These are phyloP conservation scores for Drosophila arawakana DNA, from an alignment of 1,140 invertebrate species.

Conservation along the genomic window DNA sequence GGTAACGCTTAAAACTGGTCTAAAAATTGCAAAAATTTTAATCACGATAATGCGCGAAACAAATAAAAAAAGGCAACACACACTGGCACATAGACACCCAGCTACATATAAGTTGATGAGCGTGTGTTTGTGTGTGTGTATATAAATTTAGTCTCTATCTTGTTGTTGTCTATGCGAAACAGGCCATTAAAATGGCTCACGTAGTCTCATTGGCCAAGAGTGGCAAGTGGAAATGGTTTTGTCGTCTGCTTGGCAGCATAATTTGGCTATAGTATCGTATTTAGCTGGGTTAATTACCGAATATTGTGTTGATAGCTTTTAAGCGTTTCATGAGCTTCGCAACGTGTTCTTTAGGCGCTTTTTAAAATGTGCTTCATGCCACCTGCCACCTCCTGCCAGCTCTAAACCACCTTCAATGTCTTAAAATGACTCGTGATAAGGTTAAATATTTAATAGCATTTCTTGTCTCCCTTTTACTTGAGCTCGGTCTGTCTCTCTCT, in stretches of 20 bases:
- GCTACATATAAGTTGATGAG: background rate
- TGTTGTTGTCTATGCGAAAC: conserved; percentile 23
- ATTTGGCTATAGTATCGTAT: conserved; percentile 70
- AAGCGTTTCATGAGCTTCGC: conserved; percentile 72
- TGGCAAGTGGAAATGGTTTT: conserved; percentile 11
- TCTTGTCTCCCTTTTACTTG: conserved; percentile 29
- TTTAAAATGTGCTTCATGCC: conserved; percentile 54
- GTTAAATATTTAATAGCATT: conserved; percentile 77
- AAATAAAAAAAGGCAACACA: conserved; percentile 48
- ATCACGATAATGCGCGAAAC: conserved; percentile 65
- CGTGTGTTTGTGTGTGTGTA: background rate
- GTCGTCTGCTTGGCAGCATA: conserved; percentile 48
- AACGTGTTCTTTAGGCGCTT: conserved; percentile 52
- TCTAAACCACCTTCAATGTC: conserved; percentile 34
- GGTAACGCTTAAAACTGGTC: conserved; percentile 33
- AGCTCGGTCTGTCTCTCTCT: conserved; percentile 1
- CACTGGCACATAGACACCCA: conserved; percentile 13
- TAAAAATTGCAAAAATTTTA: conserved; percentile 70
- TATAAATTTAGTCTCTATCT: background rate
- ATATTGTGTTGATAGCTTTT: conserved; percentile 79
- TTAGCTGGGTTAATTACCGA: conserved; percentile 79
- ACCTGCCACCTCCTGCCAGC: conserved; percentile 9
- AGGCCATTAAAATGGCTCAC: conserved; percentile 67
- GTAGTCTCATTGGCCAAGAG: conserved; percentile 42
- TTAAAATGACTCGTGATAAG: conserved; percentile 66